phyloP scores from a whole-genome alignment of 2,888 invertebrate genomes.

The Agriotes lineatus region DNA sequence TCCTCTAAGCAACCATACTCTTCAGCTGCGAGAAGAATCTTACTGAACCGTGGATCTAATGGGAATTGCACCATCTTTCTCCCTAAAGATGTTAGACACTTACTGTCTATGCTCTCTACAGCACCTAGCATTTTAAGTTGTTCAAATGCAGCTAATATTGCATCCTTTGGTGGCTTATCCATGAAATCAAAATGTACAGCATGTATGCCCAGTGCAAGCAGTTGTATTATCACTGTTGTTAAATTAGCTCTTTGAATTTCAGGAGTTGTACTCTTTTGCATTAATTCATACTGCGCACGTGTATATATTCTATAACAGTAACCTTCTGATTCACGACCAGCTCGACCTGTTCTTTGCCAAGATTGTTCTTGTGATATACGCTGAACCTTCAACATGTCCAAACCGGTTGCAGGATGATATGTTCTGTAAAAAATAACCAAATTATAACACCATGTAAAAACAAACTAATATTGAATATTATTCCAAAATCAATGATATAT shows the following conservation, averaged over 20 bases:
- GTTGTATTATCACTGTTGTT: constrained; percentile 80
- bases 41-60: constrained; percentile 90
- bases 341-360: constrained; percentile 93
- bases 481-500: not conserved
- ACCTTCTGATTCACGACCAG: constrained; percentile 89
- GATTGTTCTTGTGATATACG: constrained; percentile 92
- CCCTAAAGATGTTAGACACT: constrained; percentile 82
- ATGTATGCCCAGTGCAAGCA: constrained; percentile 87
- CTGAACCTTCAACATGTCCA: constrained; percentile 86
- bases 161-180: constrained; percentile 85
- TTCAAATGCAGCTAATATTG: constrained; percentile 74
- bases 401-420: constrained; percentile 84
- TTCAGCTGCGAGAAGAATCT: constrained; percentile 82
- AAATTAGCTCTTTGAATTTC: constrained; percentile 86
- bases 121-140: constrained; percentile 79
- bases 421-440: constrained; percentile 66
- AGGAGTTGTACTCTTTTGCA: constrained; percentile 81
- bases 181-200: constrained; percentile 90
- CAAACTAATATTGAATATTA: not conserved
- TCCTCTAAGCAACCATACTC: constrained; percentile 84
- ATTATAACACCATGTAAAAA: not conserved
- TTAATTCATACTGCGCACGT: constrained; percentile 77
- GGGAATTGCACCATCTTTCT: constrained; percentile 92
- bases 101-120: constrained; percentile 71
- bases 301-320: constrained; percentile 91